Conservation (phyloP, 2,797 vertebrate genomes). For the Huso huso region DNA sequence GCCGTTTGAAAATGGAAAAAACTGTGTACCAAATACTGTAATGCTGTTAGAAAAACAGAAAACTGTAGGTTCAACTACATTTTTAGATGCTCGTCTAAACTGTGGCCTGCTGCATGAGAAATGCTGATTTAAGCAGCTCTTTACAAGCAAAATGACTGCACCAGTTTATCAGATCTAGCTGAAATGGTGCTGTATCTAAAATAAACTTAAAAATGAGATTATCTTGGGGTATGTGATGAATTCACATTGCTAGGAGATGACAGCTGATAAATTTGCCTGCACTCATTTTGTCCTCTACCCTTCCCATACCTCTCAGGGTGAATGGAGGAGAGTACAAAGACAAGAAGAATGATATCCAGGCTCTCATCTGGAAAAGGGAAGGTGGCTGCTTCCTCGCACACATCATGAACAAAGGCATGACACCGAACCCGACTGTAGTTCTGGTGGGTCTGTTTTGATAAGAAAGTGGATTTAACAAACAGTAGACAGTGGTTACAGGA, state of each 20-base stretch:
- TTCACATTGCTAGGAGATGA: constrained; percentile 40
- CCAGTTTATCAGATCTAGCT: too few relatives aligned
- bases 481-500: too few relatives aligned
- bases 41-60: too few relatives aligned
- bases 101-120: too few relatives aligned
- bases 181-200: too few relatives aligned
- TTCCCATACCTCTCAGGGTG: constrained; percentile 80
- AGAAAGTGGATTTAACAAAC: constrained; percentile 8
- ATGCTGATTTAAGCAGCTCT: too few relatives aligned
- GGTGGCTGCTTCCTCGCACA: constrained; percentile 63
- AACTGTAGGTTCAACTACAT: too few relatives aligned
- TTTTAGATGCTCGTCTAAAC: too few relatives aligned
- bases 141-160: too few relatives aligned
- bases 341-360: constrained; percentile 75
- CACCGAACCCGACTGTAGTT: constrained; percentile 62
- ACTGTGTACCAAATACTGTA: too few relatives aligned
- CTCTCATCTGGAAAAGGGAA: constrained; percentile 78
- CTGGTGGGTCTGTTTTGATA: constrained; percentile 60
- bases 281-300: constrained; percentile 47
- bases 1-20: too few relatives aligned
- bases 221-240: not conserved
- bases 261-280: constrained; percentile 42
- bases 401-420: constrained; percentile 78
- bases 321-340: constrained; percentile 88
- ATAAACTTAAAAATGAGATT: not conserved